Percentiles rank a stretch among this genome's conserved stretches.
phyloP scores from a whole-genome alignment of 2,888 invertebrate genomes.

The Dorcus hopei region DNA sequence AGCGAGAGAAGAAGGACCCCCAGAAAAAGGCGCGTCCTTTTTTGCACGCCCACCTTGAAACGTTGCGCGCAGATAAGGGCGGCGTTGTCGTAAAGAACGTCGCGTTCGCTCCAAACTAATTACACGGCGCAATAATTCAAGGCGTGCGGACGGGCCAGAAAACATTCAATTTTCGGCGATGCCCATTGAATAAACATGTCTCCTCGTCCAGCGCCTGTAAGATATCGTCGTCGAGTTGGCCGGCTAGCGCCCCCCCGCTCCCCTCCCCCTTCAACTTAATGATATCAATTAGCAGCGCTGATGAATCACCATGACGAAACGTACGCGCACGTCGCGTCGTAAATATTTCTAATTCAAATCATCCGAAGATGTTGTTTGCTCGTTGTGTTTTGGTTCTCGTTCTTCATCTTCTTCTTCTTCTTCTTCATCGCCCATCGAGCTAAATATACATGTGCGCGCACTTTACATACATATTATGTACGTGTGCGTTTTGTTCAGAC shows the following conservation, averaged over 20 bases:
- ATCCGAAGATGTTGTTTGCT: background rate
- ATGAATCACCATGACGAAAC: background rate
- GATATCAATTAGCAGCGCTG: background rate
- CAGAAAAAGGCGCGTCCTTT: too few relatives aligned
- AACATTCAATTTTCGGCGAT: constrained; percentile 14
- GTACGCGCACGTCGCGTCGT: background rate
- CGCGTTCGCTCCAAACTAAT: constrained; percentile 15
- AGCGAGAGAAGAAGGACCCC: too few relatives aligned
- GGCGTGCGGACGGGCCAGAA: constrained; percentile 2
- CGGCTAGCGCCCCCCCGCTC: background rate
- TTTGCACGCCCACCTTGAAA: constrained; percentile 1
- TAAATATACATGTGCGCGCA: background rate
- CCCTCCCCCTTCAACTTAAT: background rate
- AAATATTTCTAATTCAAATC: background rate
- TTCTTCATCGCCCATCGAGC: background rate
- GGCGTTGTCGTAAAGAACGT: constrained; percentile 10
- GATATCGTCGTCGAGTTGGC: constrained; percentile 1
- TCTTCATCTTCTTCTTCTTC: too few relatives aligned
- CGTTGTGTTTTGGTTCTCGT: too few relatives aligned
- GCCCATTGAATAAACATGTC: constrained; percentile 21
- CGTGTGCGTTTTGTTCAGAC: constrained; percentile 9
- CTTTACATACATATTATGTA: background rate
- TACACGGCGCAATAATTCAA: constrained; percentile 14
- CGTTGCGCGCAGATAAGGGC: constrained; percentile 10
- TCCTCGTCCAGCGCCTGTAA: background rate